phyloP scores from a whole-genome alignment of 2,113 vertebrate species.

The Galemys pyrenaicus region DNA sequence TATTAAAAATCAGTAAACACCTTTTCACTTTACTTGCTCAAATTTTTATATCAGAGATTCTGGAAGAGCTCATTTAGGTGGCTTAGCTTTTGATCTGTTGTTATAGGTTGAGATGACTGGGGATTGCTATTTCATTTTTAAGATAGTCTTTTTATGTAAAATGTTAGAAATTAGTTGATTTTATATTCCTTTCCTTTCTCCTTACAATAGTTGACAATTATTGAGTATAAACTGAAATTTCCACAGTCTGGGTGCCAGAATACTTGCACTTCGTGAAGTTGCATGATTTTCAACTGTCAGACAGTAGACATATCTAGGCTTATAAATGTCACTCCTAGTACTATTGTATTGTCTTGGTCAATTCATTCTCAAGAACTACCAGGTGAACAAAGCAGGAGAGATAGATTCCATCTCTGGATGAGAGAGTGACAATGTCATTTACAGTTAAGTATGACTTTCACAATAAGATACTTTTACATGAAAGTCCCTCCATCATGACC shows the following conservation, averaged over 20 bases:
- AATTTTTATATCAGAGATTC: not conserved
- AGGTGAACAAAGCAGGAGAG: not conserved
- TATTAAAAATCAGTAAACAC: not conserved
- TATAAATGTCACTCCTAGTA: not conserved
- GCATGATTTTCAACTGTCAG: not conserved
- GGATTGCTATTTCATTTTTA: not conserved
- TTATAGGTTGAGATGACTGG: not conserved
- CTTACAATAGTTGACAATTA: not conserved
- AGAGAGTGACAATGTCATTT: not conserved
- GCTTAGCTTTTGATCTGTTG: not conserved
- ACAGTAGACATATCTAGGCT: not conserved
- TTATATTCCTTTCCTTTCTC: not conserved
- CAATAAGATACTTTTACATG: not conserved
- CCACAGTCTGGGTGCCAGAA: not conserved
- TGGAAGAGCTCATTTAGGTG: not conserved
- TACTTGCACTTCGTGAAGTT: not conserved
- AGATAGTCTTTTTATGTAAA: not conserved
- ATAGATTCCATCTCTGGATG: not conserved
- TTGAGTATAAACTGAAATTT: not conserved
- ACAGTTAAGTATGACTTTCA: not conserved
- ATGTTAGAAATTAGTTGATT: not conserved
- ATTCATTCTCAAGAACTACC: not conserved
- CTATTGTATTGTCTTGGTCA: not conserved
- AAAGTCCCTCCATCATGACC: not conserved
- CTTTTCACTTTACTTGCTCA: not conserved